phyloP scores from a whole-genome alignment of 2,113 vertebrate species.

The Hippopotamus amphibius region DNA sequence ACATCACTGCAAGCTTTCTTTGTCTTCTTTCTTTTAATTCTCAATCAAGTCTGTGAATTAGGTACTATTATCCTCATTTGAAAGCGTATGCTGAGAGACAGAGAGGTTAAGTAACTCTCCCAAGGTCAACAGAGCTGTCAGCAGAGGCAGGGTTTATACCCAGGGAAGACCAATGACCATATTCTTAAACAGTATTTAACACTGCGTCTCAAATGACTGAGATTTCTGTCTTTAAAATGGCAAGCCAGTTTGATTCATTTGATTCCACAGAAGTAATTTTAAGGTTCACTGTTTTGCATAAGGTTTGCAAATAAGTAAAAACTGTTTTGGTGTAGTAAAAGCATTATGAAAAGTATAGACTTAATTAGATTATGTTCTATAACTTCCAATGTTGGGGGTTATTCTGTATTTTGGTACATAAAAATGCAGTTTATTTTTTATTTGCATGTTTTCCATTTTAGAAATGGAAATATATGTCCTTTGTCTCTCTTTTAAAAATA shows the following conservation, averaged over 20 bases:
- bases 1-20: background rate
- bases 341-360: background rate
- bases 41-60: background rate
- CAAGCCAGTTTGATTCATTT: background rate
- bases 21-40: background rate
- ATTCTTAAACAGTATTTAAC: background rate
- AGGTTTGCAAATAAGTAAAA: background rate
- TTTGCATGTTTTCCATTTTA: background rate
- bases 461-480: background rate
- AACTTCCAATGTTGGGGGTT: background rate
- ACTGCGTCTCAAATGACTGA: background rate
- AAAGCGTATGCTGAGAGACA: background rate
- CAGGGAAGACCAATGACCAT: background rate
- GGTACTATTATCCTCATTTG: background rate
- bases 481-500: background rate
- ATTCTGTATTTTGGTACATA: constrained; percentile 25
- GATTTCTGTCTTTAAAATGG: constrained; percentile 48
- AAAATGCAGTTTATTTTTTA: constrained; percentile 21
- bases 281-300: constrained; percentile 18
- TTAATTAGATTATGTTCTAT: background rate
- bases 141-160: background rate
- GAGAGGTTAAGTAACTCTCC: background rate
- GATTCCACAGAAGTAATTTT: background rate
- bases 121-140: background rate
- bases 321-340: background rate